Evolutionary conservation across 30 jellyfish, hydroid and myxozoan genomes (phyloP).

Genomic region (Hydra vulgaris): DNA sequence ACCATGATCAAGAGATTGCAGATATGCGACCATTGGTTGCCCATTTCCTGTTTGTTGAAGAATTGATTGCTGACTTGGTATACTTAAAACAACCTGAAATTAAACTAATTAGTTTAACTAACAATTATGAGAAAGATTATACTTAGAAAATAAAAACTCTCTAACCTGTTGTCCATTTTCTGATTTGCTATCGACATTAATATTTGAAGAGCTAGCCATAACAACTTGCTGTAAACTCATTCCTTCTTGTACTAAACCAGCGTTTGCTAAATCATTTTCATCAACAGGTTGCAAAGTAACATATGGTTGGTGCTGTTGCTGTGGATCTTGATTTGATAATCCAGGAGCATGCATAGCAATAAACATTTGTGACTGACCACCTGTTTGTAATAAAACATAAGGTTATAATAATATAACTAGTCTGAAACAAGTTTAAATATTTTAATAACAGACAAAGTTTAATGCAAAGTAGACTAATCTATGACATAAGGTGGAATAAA

Average conservation of each 20-base stretch:
- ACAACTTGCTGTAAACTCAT: slow-evolving; percentile 74
- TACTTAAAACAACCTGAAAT: slow-evolving; percentile 33
- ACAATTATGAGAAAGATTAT: neutral
- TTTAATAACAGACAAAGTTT: too few relatives aligned
- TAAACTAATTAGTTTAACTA: neutral
- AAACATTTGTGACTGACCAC: slow-evolving; percentile 85
- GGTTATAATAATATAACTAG: too few relatives aligned
- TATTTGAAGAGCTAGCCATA: slow-evolving; percentile 4
- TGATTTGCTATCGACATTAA: slow-evolving; percentile 6
- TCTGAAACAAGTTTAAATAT: too few relatives aligned
- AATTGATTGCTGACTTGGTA: slow-evolving; percentile 23
- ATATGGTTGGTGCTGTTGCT: slow-evolving; percentile 49
- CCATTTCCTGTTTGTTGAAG: slow-evolving; percentile 6
- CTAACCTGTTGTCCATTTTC: slow-evolving; percentile 24
- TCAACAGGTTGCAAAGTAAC: slow-evolving; percentile 90
- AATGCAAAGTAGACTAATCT: too few relatives aligned
- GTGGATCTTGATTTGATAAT: slow-evolving; percentile 61
- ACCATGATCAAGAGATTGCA: slow-evolving; percentile 30
- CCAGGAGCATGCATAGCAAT: slow-evolving; percentile 89
- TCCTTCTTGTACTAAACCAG: slow-evolving; percentile 68
- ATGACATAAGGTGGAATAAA: too few relatives aligned
- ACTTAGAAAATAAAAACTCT: neutral
- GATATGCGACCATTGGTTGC: slow-evolving; percentile 24
- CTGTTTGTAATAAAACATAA: neutral
- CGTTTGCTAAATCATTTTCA: slow-evolving; percentile 50